A percentile compares a stretch with the other conserved stretches of the same genome.
phyloP scores from a whole-genome alignment of 2,888 invertebrate genomes.

The Cheilosia urbana region DNA sequence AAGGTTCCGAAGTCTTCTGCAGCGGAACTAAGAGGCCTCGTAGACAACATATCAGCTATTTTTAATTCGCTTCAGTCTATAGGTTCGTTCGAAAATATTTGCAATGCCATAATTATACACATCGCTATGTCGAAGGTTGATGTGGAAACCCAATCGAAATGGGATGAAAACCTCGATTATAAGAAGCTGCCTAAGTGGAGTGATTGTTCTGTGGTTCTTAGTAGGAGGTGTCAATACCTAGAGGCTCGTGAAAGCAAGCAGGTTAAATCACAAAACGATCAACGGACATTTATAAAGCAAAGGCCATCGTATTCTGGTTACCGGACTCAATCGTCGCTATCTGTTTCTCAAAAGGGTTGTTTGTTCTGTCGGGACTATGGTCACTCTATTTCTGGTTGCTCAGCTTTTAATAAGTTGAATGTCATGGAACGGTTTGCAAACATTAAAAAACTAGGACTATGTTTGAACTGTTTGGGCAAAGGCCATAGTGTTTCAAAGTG shows the following conservation, averaged over 20 bases:
- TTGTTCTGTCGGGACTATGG: neutral
- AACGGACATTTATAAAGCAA: neutral
- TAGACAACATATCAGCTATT: no score
- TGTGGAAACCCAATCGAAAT: no score
- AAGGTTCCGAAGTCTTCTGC: no score
- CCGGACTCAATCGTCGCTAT: constrained; percentile 1
- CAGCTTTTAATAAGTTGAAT: no score
- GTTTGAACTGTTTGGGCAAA: constrained; percentile 24
- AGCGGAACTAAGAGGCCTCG: no score
- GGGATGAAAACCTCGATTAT: no score
- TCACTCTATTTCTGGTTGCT: no score
- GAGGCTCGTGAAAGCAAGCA: constrained; percentile 9
- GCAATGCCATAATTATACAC: no score
- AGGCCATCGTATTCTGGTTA: neutral
- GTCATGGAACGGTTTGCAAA: no score
- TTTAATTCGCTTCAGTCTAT: no score
- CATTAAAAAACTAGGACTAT: neutral
- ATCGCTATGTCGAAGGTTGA: no score
- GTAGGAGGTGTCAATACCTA: constrained; percentile 25
- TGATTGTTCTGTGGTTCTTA: constrained; percentile 19
- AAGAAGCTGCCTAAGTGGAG: constrained; percentile 1
- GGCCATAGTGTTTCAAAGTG: constrained; percentile 16
- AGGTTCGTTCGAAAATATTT: no score
- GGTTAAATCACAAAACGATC: neutral
- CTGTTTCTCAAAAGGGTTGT: constrained; percentile 2